These are phyloP conservation scores for Acutogordius australiensis DNA, from an alignment of 2,888 invertebrate genomes.

Conservation along the genomic window DNA sequence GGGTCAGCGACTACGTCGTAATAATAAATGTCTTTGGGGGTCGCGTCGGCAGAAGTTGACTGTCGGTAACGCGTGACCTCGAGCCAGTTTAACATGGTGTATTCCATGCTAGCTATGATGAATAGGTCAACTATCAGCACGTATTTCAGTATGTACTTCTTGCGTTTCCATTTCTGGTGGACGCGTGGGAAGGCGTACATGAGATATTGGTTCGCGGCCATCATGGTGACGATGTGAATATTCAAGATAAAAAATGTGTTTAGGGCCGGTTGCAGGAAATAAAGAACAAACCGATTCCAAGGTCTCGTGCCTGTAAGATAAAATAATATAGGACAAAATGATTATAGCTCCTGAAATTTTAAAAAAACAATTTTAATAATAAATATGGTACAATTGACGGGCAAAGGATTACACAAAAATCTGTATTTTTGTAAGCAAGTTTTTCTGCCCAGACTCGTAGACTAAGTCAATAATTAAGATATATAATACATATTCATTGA, in stretches of 20 bases:
- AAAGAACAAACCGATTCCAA: neutral
- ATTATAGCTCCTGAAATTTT: too few relatives aligned
- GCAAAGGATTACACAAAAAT: too few relatives aligned
- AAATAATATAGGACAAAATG: too few relatives aligned
- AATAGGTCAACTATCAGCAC: neutral
- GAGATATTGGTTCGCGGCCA: conserved; percentile 5
- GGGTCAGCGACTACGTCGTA: neutral
- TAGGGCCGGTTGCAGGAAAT: neutral
- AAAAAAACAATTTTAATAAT: too few relatives aligned
- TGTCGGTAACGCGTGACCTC: neutral
- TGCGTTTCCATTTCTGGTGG: neutral
- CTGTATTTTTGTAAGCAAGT: too few relatives aligned
- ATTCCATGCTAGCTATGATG: conserved; percentile 1
- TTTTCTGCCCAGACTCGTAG: too few relatives aligned
- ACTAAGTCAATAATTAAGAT: too few relatives aligned
- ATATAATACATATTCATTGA: too few relatives aligned
- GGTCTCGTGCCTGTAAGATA: neutral
- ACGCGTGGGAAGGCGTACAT: conserved; percentile 1
- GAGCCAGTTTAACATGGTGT: neutral
- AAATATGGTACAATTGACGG: too few relatives aligned
- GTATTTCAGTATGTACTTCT: conserved; percentile 1
- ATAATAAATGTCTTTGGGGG: neutral
- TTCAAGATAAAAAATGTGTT: neutral
- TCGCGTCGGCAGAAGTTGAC: neutral
- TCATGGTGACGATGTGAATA: neutral